Base-by-base conservation (phyloP, 1,140 invertebrate species). In the Daktulosphaira vitifoliae region DNA sequence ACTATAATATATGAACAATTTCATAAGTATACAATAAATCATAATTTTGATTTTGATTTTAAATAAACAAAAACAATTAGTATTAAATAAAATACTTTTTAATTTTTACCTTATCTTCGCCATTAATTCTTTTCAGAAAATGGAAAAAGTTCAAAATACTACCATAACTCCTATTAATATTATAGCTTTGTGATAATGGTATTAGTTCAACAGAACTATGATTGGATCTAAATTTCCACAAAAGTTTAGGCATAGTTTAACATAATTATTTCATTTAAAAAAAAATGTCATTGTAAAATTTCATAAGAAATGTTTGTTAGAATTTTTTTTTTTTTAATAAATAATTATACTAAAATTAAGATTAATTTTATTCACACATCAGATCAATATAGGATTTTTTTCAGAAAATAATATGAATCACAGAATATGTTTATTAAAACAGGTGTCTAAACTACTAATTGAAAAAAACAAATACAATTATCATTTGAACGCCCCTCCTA, bases 91-190 rank as follows among this genome's bases (percentile, higher is more conserved):
- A n/a, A n/a, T n/a, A n/a, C n/a, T n/a, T n/a, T n/a, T n/a, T n/a
- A n/a, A n/a, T n/a, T n/a, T n/a, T 62, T 62, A 62, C 56, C 56
- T 62, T 38, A 4, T 16, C 26, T 29, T 62, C 56, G 25, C 56
- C 56, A 62, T 62, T 48, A 39, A 62, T 26, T 62, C 56, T 62
- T 62, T 62, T 62, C 42, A 62, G 46, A 62, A 62, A 62, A 62
- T 62, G 56, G 29, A 62, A 62, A 62, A 46, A 62, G 46, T 16
- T 62, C 29, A 62, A 62, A 62, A 62, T 62, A 16, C 56, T 62
- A 29, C 56, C 56, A 62, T 62, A 62, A 3, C 56, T 62, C 46
- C 56, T 62, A 25, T 16, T 62, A 11, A 62, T 39, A 46, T 62
- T 62, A 62, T 62, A 62, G 13, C 56, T 62, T 7, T 46, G 16